Evolutionary conservation across 92 coral and sea anemone species (phyloP).

Genomic region (Epizoanthus stellaris): DNA sequence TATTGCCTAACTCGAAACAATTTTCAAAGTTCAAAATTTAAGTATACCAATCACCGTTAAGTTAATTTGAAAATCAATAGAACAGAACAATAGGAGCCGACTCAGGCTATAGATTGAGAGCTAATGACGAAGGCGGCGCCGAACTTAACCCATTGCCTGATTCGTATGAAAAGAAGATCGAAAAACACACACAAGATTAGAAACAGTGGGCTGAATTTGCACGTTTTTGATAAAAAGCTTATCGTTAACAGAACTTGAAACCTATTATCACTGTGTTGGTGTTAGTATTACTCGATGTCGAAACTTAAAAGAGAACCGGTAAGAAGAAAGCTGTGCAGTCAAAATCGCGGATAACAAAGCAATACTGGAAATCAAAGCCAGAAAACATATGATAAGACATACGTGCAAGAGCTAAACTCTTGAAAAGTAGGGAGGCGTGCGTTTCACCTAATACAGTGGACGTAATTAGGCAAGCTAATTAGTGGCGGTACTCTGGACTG

Average conservation of each 20-base stretch:
- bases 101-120: neutral
- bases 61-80: constrained; percentile 4
- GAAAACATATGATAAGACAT: too few relatives aligned
- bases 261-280: neutral
- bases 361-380: too few relatives aligned
- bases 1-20: neutral
- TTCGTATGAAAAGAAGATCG: neutral
- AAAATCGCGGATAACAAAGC: neutral
- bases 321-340: neutral
- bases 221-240: neutral
- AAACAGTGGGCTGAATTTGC: neutral
- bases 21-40: neutral
- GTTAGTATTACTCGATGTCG: neutral
- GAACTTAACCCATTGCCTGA: neutral
- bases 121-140: constrained; percentile 38
- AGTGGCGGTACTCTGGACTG: neutral
- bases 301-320: neutral
- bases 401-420: too few relatives aligned
- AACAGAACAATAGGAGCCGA: constrained; percentile 7
- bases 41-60: constrained; percentile 5
- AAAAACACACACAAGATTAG: neutral
- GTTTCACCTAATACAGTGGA: neutral
- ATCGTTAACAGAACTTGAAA: neutral
- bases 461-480: constrained; percentile 29
- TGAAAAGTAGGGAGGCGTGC: too few relatives aligned